Conservation (phyloP, 2,113 vertebrate species). For the Rhegmatorhina hoffmannsi region DNA sequence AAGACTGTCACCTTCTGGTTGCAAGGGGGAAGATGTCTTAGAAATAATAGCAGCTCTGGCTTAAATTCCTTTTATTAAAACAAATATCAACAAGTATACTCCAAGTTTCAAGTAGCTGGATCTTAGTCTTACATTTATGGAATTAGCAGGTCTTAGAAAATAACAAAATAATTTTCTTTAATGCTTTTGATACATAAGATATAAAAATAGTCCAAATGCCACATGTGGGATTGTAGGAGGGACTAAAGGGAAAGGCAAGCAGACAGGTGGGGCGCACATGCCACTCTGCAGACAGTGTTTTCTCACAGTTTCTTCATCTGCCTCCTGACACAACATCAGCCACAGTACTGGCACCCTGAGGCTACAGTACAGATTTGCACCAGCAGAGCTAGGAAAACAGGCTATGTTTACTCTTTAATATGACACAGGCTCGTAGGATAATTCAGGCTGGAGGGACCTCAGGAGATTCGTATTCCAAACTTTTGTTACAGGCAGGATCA, state of each 20-base stretch:
- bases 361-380: not conserved
- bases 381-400: not conserved
- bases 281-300: not conserved
- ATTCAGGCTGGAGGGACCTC: not conserved
- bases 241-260: not conserved
- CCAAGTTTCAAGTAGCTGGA: not conserved
- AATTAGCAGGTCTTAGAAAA: not conserved
- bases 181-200: not conserved
- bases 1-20: not conserved
- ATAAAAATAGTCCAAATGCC: not conserved
- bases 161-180: not conserved
- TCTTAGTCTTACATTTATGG: not conserved
- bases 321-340: not conserved
- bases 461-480: not conserved
- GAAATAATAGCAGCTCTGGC: not conserved
- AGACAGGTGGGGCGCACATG: not conserved
- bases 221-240: not conserved
- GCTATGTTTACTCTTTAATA: not conserved
- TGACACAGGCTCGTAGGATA: not conserved
- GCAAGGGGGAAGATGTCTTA: not conserved
- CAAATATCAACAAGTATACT: not conserved
- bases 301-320: not conserved
- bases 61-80: not conserved
- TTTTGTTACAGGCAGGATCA: not conserved
- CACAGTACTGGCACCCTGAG: not conserved